Percentiles rank a stretch among this genome's conserved stretches.
Evolutionary conservation across 2,888 invertebrate species (phyloP).

Genomic region (Thumatha senex): DNA sequence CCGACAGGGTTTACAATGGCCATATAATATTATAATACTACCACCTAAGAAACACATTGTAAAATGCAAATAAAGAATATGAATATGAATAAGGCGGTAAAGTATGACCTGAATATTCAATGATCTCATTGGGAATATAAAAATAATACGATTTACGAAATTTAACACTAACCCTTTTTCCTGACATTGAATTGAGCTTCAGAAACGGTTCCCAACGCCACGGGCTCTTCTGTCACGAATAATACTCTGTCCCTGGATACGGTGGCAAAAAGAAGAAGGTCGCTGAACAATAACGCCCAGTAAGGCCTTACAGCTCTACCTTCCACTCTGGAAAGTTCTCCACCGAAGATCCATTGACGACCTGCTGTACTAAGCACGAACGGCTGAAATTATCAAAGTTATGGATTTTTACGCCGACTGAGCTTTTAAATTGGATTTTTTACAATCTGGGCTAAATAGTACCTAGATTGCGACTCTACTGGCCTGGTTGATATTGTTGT

Average conservation of each 20-base stretch:
- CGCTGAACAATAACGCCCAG: slow-evolving; percentile 93
- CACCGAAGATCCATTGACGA: slow-evolving; percentile 95
- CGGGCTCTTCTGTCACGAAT: slow-evolving; percentile 94
- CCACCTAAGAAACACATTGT: no score
- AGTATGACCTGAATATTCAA: no score
- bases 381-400: slow-evolving; percentile 73
- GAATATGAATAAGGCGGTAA: no score
- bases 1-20: no score
- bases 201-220: slow-evolving; percentile 89
- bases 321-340: slow-evolving; percentile 92
- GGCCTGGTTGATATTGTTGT: no score
- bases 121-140: not conserved
- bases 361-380: slow-evolving; percentile 93
- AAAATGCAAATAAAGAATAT: no score
- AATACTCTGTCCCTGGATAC: slow-evolving; percentile 93
- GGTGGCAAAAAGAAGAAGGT: slow-evolving; percentile 92
- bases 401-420: not conserved
- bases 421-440: no score
- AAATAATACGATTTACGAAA: not conserved
- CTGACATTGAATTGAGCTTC: slow-evolving; percentile 94
- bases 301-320: slow-evolving; percentile 91
- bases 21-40: no score
- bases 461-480: no score
- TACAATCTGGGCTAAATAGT: no score
- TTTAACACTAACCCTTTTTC: slow-evolving; percentile 86